Conservation (phyloP, 2,113 vertebrate genomes). For the Ceyx melanurus region DNA sequence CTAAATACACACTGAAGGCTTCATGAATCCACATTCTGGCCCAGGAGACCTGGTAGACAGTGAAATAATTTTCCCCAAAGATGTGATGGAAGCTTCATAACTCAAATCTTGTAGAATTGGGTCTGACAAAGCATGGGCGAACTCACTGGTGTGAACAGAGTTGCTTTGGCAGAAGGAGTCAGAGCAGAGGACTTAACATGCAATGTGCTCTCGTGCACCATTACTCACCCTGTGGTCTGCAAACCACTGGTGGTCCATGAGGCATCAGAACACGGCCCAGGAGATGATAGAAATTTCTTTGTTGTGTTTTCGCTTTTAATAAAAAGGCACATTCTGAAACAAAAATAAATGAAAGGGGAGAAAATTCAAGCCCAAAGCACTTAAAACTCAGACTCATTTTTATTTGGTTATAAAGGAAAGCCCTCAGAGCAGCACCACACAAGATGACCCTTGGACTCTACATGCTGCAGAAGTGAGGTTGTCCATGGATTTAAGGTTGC, state of each 20-base stretch:
- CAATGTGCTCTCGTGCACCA: neutral
- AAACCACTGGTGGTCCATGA: slow-evolving; percentile 37
- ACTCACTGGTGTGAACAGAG: neutral
- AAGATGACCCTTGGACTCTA: neutral
- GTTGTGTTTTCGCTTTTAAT: neutral
- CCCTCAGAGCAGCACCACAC: neutral
- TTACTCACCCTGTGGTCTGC: slow-evolving; percentile 48
- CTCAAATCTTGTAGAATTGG: neutral
- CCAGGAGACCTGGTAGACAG: neutral
- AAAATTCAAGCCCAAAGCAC: neutral
- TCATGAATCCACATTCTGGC: neutral
- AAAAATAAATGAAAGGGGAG: neutral
- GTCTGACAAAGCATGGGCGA: slow-evolving; percentile 14
- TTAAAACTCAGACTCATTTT: neutral
- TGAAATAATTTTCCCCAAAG: slow-evolving; percentile 47
- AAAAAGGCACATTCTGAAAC: neutral
- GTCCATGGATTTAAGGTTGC: neutral
- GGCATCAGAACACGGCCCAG: neutral
- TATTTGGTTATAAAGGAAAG: neutral
- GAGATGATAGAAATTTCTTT: neutral
- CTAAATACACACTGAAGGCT: slow-evolving; percentile 3
- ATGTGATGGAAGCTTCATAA: slow-evolving; percentile 10
- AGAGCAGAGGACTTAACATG: neutral
- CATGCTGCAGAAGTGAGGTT: neutral
- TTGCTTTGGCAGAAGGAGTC: neutral